Conservation (phyloP, 1,140 invertebrate genomes). For the Cepaea nemoralis region DNA sequence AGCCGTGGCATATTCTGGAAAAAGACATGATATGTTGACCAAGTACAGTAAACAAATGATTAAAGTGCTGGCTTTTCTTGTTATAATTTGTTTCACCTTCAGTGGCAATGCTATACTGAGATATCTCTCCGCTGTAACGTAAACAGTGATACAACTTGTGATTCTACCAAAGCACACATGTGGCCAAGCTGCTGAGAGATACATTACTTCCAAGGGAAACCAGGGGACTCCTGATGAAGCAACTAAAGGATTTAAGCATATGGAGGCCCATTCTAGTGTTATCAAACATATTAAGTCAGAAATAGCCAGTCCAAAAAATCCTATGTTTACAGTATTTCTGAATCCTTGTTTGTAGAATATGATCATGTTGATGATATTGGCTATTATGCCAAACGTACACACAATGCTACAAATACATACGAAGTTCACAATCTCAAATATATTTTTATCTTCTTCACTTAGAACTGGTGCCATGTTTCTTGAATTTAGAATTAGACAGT, state of each 20-base stretch:
- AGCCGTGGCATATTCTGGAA: background rate
- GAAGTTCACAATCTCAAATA: conserved; percentile 7
- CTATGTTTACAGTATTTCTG: background rate
- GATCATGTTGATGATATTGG: background rate
- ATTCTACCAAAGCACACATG: background rate
- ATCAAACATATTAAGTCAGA: conserved; percentile 2
- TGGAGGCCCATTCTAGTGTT: background rate
- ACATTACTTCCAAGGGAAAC: background rate
- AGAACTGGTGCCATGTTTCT: too few species aligned
- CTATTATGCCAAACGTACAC: background rate
- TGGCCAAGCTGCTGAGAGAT: background rate
- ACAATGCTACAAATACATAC: background rate
- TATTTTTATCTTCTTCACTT: too few species aligned
- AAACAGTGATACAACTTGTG: background rate
- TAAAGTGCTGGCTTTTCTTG: background rate
- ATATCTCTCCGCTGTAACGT: conserved; percentile 9
- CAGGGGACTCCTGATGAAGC: background rate
- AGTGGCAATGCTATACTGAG: conserved; percentile 1
- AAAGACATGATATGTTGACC: background rate
- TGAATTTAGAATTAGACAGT: too few species aligned
- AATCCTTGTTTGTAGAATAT: conserved; percentile 18
- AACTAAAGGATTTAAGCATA: background rate
- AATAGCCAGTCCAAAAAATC: background rate
- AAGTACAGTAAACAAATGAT: background rate
- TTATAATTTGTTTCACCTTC: conserved; percentile 1